phyloP scores from a whole-genome alignment of 1,140 invertebrate species.

The Cepaea nemoralis region DNA sequence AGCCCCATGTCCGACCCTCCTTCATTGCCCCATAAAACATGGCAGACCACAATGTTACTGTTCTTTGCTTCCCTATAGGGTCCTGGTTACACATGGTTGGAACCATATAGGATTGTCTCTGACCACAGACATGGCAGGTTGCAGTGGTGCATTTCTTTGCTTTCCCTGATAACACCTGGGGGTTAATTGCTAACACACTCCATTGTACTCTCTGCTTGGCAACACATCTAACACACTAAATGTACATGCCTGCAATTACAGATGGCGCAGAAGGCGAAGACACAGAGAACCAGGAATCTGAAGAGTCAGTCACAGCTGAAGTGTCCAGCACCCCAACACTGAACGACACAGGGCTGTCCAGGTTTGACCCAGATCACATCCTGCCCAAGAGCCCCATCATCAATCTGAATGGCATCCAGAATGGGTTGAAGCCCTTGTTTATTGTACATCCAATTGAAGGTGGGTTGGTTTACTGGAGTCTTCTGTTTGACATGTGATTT shows the following conservation, averaged over 20 bases:
- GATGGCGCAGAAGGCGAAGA: constrained; percentile 16
- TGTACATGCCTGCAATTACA: background rate
- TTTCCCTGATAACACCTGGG: too few species aligned
- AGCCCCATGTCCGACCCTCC: too few species aligned
- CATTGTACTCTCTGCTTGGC: too few species aligned
- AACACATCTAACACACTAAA: too few species aligned
- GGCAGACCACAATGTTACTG: too few species aligned
- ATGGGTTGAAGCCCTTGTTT: constrained; percentile 76
- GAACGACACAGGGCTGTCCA: background rate
- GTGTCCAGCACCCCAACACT: background rate
- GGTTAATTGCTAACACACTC: too few species aligned
- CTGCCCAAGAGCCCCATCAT: constrained; percentile 73
- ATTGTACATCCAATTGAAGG: constrained; percentile 94
- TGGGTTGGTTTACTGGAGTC: constrained; percentile 72
- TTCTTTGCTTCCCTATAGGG: too few species aligned
- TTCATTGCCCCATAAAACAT: too few species aligned
- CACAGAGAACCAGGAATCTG: constrained; percentile 1
- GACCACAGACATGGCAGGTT: too few species aligned
- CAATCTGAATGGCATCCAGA: constrained; percentile 71
- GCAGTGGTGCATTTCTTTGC: too few species aligned
- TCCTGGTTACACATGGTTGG: too few species aligned
- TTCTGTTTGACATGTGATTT: background rate
- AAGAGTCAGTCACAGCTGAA: constrained; percentile 8
- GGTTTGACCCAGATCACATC: constrained; percentile 69
- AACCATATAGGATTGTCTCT: too few species aligned